Base-by-base conservation (phyloP, 2,113 vertebrate species). In the Butorides virescens region DNA sequence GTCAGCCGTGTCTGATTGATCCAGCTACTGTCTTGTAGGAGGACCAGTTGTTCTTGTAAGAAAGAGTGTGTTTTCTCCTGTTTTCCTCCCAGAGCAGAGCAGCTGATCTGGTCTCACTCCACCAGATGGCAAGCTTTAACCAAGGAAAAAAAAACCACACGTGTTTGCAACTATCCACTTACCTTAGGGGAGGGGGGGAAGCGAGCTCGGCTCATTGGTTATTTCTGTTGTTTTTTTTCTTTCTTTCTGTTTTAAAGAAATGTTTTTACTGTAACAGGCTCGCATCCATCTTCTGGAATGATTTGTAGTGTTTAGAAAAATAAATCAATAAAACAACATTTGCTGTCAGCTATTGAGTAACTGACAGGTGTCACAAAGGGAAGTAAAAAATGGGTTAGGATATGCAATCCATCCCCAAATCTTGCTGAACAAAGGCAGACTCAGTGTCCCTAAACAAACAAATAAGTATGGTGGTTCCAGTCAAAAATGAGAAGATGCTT, bases 61-160 rank as follows among this genome's bases (percentile, higher is more conserved):
- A 89, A 95, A 91, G 30, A 71, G 30, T 34, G 9, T 67, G 39
- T 86, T 85, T 90, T 22, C 39, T n/a, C 46, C 13, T 2, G 36
- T 83, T 82, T 80, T 75, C 7, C 39, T 16, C 19, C 16, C 26
- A 27, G 27, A 62, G 32, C 4, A 14, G 47, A 95, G 56, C 58
- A 77, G 61, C 50, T 22, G 61, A 49, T 23, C 18, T 73, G 17
- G 7, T 55, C 21, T 55, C 32, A 14, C 11, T 92, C 97, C 98
- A 97, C 94, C 66, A 97, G 98, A 94, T 97, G 98, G 98, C 98
- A 97, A 96, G 52, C 96, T 98, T 97, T 88, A 95, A 95, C 15
- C 50, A 92, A 76, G 25, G n/a, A 71, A 93, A 63, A 73, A 73
- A 5, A 52, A 62, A 17, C 3, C 25, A 8, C 36, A 11, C 1